A percentile compares a stretch with the other conserved stretches of the same genome.
phyloP scores from a whole-genome alignment of 1,140 invertebrate genomes.

The Cydia pomonella region DNA sequence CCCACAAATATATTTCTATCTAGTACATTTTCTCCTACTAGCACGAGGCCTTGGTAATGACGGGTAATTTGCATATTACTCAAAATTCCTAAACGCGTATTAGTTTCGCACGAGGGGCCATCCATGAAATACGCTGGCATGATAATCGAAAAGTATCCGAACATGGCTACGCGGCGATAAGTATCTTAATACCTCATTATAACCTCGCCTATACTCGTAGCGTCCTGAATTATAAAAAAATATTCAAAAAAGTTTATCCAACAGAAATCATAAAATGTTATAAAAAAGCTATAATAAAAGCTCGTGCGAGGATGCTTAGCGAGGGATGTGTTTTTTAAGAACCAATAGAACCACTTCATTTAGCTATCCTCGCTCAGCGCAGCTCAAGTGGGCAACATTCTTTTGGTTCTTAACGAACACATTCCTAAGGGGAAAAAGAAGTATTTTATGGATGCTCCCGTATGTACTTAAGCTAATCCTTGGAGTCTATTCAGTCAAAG shows the following conservation, averaged over 20 bases:
- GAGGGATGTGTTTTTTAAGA: no score
- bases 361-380: no score
- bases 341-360: no score
- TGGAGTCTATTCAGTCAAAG: background rate
- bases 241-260: background rate
- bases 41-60: no score
- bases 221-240: background rate
- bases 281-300: background rate
- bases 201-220: no score
- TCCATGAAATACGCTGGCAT: background rate
- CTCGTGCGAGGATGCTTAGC: no score
- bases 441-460: constrained; percentile 9
- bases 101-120: background rate
- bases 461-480: background rate
- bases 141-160: background rate
- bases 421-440: background rate
- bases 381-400: no score
- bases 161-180: background rate
- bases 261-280: no score
- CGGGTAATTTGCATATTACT: no score
- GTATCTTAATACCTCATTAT: no score
- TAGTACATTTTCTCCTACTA: no score
- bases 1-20: no score
- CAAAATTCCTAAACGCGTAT: background rate
- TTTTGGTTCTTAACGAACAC: background rate